A percentile compares a stretch with the other conserved stretches of the same genome.
These are phyloP conservation scores for Xenotilapia flavipinnis DNA, from an alignment of 2,113 vertebrate genomes.

Conservation along the genomic window DNA sequence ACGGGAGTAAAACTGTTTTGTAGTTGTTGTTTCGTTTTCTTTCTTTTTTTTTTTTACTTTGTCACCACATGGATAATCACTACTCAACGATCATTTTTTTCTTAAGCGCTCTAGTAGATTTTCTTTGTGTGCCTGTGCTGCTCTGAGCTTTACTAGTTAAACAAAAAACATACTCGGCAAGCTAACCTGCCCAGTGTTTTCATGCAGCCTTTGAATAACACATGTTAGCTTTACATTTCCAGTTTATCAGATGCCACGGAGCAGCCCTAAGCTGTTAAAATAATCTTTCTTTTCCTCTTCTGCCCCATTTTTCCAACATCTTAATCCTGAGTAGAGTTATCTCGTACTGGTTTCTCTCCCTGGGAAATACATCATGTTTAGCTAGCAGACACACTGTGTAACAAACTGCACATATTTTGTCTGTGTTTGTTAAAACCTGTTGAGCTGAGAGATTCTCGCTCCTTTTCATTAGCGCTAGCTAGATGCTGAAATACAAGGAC, in stretches of 20 bases:
- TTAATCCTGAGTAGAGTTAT: not conserved
- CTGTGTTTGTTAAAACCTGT: not conserved
- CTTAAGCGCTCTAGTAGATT: not conserved
- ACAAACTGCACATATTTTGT: not conserved
- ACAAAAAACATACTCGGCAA: not conserved
- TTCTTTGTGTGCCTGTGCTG: not conserved
- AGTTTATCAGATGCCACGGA: not conserved
- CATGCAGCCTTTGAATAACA: not conserved
- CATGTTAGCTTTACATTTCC: not conserved
- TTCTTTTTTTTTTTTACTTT: not conserved
- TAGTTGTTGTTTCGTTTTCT: not conserved
- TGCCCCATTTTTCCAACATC: not conserved
- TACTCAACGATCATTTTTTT: accelerated
- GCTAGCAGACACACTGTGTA: not conserved
- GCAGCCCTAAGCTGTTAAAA: not conserved
- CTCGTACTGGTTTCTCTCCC: not conserved
- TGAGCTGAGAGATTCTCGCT: not conserved
- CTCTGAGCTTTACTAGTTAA: not conserved
- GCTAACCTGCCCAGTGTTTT: not conserved
- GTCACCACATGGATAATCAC: not conserved
- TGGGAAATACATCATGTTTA: not conserved
- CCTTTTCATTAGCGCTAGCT: not conserved
- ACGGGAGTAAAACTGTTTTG: not conserved
- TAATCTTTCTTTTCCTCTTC: not conserved
- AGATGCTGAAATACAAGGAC: not conserved